Evolutionary conservation across 2,888 invertebrate species (phyloP), one percentile per base, ranked within the genome.

Genomic region (Dynastes tityus): DNA sequence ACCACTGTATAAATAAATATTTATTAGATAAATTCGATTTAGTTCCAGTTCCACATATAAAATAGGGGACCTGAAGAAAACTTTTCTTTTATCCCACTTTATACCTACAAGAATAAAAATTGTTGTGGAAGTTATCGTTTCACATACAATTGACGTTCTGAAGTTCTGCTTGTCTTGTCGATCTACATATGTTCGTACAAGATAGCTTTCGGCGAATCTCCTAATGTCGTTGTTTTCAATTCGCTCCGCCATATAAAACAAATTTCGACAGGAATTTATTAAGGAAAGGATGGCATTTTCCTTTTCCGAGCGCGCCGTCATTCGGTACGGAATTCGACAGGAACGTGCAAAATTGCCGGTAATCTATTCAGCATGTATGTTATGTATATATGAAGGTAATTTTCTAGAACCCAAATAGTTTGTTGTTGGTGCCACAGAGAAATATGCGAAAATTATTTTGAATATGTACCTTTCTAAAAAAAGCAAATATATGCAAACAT

Each of bases 231-330:
- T 75, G 75, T 75, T 75, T 75, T 75, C 75, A 80, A 80, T 78
- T 71, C 76, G 76, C 51, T 70, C 68, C 64, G 13, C 45, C 67
- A 63, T 67, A 80, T 79, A 78, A 80, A 80, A 79, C 64, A 77
- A 75, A 80, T 79, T 79, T 81, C 81, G 80, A 81, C 70, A 80
- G 79, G 77, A 78, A 80, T 78, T 79, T 80, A 80, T 80, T 80
- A 79, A 79, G 80, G 80, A 76, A 79, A 80, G 79, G 80, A 80
- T 80, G 79, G 79, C 80, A 70, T 70, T 70, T 70, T 70, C 70
- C 70, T 51, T 70, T 70, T 70, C 70, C 53, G 29, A 53, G 53
- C 51, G 70, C 29, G 51, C 13, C 49, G 32, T 49, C 49, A 53
- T 32, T 16, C 70, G 53, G 70, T 70, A 29, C 53, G 53, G 53